Evolutionary conservation across 2,888 invertebrate species (phyloP), one percentile per base, ranked within the genome.

Genomic region (Agriopis marginaria): DNA sequence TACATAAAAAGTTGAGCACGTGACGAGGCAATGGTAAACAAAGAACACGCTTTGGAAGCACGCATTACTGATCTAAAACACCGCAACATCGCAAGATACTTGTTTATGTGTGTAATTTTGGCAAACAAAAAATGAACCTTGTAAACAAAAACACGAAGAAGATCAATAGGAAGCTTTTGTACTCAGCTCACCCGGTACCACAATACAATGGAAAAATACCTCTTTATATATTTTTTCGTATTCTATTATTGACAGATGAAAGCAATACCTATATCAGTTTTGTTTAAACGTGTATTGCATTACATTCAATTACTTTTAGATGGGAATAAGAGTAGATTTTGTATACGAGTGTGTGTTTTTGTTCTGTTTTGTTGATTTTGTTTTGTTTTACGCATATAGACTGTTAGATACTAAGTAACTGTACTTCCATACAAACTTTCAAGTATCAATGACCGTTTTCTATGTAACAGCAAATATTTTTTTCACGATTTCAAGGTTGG

Each of bases 1-100:
- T 81, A 79, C 77, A 77, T 74, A 76, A 76, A 77, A 80, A 77
- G 70, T 78, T 78, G 75, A 69, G 75, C 72, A 79, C 80, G 78
- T 81, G 78, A 79, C 72, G 72, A 75, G 68, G 69, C 75, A 75
- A 72, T 54, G 66, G 71, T 74, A 77, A 75, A 82, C 75, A 77
- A 75, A 68, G 73, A 76, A 72, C 72, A 75, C 70, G 73, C 68
- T 75, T 73, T 73, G 56, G 65, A 73, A 77, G 74, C 68, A 72
- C 68, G 60, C 69, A 73, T 70, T 74, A 68, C 67, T 62, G 70
- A 69, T 70, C 73, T 71, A 65, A 75, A 75, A 72, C 70, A 67
- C 66, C 68, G 69, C 72, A 70, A 74, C 51, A 51, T 7, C 17
- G 39, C 39, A 32, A 58, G 60, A 70, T 66, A 66, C 62, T 53